Evolutionary conservation across 2,113 vertebrate genomes (phyloP).

Genomic region (Nothocercus nigrocapillus): DNA sequence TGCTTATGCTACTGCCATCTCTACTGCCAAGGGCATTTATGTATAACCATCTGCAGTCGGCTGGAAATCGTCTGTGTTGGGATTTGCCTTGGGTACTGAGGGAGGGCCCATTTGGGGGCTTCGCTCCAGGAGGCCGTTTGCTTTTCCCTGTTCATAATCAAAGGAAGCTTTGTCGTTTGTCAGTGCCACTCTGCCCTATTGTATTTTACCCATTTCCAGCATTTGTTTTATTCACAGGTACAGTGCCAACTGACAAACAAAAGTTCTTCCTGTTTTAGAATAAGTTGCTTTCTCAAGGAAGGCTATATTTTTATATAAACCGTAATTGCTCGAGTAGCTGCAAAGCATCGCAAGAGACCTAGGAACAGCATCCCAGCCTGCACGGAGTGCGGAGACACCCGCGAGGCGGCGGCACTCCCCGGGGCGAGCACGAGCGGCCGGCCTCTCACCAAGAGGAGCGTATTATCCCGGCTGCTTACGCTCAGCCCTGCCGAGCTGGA

Average conservation of each 20-base stretch:
- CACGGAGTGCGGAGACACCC: not conserved
- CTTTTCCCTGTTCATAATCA: conserved; percentile 59
- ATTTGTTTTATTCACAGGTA: conserved; percentile 34
- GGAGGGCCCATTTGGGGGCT: not conserved
- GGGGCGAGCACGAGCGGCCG: not conserved
- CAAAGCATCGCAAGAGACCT: not conserved
- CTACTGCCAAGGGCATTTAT: conserved; percentile 36
- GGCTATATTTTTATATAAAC: not conserved
- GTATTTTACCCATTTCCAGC: conserved; percentile 50
- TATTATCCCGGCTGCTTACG: not conserved
- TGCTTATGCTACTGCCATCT: conserved; percentile 48
- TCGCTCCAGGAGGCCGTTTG: conserved; percentile 54
- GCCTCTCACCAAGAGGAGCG: not conserved
- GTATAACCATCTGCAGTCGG: conserved; percentile 36
- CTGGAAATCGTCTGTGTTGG: not conserved
- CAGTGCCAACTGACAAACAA: conserved; percentile 29
- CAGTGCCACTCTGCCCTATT: conserved; percentile 19
- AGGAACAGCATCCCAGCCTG: not conserved
- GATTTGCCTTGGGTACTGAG: not conserved
- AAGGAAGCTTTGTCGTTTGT: conserved; percentile 60
- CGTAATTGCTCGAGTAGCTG: not conserved
- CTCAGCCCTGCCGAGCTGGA: not conserved
- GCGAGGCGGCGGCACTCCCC: too few relatives aligned
- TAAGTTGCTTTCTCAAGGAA: not conserved
- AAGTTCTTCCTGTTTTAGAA: conserved; percentile 31